These are phyloP conservation scores for Sebastes baramenuke DNA, from an alignment of 2,797 vertebrate genomes.

Conservation along the genomic window DNA sequence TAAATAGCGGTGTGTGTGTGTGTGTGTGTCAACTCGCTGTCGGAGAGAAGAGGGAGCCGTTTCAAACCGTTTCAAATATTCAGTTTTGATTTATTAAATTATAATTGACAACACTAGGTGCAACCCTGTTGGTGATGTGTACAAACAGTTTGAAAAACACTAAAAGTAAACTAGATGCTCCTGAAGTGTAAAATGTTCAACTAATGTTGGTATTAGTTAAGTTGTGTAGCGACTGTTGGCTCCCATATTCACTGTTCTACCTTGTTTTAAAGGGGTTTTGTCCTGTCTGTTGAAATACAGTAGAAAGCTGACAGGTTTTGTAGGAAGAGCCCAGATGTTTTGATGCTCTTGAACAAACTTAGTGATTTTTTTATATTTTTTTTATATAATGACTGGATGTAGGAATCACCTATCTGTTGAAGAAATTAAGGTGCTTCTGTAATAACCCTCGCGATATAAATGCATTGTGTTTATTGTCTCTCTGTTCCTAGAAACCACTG, in stretches of 20 bases:
- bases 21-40: too few relatives aligned
- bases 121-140: background rate
- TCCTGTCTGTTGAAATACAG: background rate
- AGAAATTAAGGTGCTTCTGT: constrained; percentile 2
- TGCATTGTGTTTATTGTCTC: background rate
- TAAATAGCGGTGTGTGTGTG: too few relatives aligned
- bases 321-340: background rate
- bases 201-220: background rate
- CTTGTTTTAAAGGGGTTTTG: constrained; percentile 49
- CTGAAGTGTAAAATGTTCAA: background rate
- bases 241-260: constrained; percentile 15
- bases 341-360: constrained; percentile 5
- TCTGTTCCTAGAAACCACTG: constrained; percentile 18
- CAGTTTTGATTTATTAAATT: too few relatives aligned
- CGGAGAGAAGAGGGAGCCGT: too few relatives aligned
- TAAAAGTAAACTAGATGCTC: constrained; percentile 11
- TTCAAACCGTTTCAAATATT: too few relatives aligned
- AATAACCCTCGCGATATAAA: constrained; percentile 21
- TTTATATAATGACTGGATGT: constrained; percentile 12
- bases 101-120: background rate
- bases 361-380: background rate
- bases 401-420: background rate
- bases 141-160: constrained; percentile 21
- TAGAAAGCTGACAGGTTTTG: background rate
- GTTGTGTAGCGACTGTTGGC: background rate